Percentiles rank a stretch among this genome's conserved stretches.
phyloP scores from a whole-genome alignment of 1,140 invertebrate species.

The Philotrypesis tridentata region DNA sequence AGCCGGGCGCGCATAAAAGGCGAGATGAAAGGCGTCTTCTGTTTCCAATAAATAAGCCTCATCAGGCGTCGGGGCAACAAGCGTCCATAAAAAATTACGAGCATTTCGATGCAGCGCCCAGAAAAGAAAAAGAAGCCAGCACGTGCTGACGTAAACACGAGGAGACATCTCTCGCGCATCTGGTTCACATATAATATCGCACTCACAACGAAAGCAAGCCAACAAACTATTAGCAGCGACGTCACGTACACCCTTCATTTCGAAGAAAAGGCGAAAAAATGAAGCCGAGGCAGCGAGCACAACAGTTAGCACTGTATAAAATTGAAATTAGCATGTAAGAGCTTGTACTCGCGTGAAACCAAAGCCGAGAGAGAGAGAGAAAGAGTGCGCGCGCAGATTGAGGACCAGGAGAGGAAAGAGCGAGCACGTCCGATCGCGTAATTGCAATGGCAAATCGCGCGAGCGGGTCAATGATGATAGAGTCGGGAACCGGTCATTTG shows the following conservation, averaged over 20 bases:
- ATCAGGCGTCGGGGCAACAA: not conserved
- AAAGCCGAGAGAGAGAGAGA: not conserved
- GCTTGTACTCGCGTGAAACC: not conserved
- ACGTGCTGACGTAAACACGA: conserved; percentile 55
- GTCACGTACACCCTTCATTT: not conserved
- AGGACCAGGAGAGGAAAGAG: not conserved
- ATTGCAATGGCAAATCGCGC: conserved; percentile 47
- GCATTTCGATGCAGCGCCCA: conserved; percentile 38
- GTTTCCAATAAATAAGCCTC: conserved; percentile 62
- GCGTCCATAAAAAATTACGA: conserved; percentile 50
- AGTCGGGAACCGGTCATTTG: conserved; percentile 47
- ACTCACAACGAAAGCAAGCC: not conserved
- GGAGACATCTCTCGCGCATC: conserved; percentile 51
- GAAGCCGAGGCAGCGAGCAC: not conserved
- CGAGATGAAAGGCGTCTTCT: conserved; percentile 47
- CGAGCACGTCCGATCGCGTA: conserved; percentile 25
- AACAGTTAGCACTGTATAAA: not conserved
- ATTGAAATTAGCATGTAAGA: not conserved
- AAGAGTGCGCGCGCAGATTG: no score
- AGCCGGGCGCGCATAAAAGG: no score
- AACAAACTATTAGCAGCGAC: conserved; percentile 14
- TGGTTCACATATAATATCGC: conserved; percentile 61
- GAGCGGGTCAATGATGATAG: conserved; percentile 52
- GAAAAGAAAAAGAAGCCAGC: conserved; percentile 32
- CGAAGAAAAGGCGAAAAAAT: not conserved